These are phyloP conservation scores for Aurelia coerulea DNA, from an alignment of 30 jellyfish, hydroid and myxozoan genomes.

Conservation along the genomic window DNA sequence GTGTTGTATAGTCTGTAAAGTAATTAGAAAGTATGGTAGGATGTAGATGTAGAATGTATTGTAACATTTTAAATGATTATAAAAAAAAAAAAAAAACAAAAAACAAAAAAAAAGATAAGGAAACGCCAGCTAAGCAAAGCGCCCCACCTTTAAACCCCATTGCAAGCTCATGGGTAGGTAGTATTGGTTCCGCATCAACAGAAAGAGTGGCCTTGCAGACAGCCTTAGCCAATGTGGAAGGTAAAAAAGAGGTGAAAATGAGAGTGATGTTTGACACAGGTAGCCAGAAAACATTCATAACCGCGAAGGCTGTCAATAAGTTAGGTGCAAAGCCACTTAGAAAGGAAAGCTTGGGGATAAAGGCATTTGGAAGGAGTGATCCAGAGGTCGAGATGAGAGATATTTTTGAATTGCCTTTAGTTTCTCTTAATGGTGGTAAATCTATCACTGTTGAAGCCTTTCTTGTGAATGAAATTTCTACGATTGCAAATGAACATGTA, in stretches of 20 bases:
- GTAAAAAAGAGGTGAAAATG: slow-evolving; percentile 16
- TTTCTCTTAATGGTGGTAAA: slow-evolving; percentile 20
- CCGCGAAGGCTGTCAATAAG: slow-evolving; percentile 50
- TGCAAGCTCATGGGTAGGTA: too few species aligned
- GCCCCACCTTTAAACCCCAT: too few species aligned
- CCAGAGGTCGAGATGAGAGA: slow-evolving; percentile 54
- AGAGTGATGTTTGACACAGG: slow-evolving; percentile 55
- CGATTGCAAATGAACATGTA: slow-evolving; percentile 41
- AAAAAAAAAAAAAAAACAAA: too few species aligned
- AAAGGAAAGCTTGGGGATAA: slow-evolving; percentile 55
- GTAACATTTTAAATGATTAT: too few species aligned
- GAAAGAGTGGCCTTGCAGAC: slow-evolving; percentile 38
- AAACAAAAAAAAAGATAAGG: too few species aligned
- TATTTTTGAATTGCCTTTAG: slow-evolving; percentile 38
- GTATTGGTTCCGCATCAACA: neutral
- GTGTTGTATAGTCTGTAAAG: too few species aligned
- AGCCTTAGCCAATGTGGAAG: slow-evolving; percentile 52
- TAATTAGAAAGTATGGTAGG: too few species aligned
- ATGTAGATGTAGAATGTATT: too few species aligned
- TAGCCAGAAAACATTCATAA: slow-evolving; percentile 61
- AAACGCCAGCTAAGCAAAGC: too few species aligned
- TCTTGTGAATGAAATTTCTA: slow-evolving; percentile 55
- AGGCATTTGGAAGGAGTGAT: slow-evolving; percentile 61
- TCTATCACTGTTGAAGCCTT: slow-evolving; percentile 47
- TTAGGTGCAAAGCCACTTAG: slow-evolving; percentile 56